phyloP scores from a whole-genome alignment of 1,140 invertebrate species.

The Marisa cornuarietis region DNA sequence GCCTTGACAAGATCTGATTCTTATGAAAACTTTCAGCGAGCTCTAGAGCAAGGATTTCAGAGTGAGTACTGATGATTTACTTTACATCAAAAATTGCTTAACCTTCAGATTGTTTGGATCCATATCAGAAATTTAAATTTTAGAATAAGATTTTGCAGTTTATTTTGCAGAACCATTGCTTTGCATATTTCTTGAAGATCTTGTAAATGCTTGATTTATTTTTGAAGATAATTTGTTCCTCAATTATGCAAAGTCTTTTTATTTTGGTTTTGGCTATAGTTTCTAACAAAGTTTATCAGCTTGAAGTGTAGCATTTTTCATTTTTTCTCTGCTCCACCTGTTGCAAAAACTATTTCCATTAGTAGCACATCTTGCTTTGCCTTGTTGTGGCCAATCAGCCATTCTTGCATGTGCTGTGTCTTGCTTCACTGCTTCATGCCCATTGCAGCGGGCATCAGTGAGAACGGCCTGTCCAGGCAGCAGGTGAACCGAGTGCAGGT shows the following conservation, averaged over 20 bases:
- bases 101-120: no score
- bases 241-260: no score
- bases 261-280: background rate
- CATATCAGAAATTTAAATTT: background rate
- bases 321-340: background rate
- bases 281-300: background rate
- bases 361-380: background rate
- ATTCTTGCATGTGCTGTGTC: background rate
- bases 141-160: background rate
- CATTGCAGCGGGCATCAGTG: conserved; percentile 20
- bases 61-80: conserved; percentile 18
- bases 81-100: no score
- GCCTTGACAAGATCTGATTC: conserved; percentile 83
- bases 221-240: no score
- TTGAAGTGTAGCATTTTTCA: background rate
- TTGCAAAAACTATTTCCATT: background rate
- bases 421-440: conserved; percentile 2
- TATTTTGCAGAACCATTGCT: conserved; percentile 14
- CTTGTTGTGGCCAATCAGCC: conserved; percentile 1
- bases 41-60: conserved; percentile 14
- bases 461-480: conserved; percentile 20
- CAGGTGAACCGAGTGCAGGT: conserved; percentile 35
- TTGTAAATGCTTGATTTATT: background rate
- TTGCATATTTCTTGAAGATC: background rate
- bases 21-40: conserved; percentile 76